These are phyloP conservation scores for Microplitis mediator DNA, from an alignment of 1,140 invertebrate species.

Conservation along the genomic window DNA sequence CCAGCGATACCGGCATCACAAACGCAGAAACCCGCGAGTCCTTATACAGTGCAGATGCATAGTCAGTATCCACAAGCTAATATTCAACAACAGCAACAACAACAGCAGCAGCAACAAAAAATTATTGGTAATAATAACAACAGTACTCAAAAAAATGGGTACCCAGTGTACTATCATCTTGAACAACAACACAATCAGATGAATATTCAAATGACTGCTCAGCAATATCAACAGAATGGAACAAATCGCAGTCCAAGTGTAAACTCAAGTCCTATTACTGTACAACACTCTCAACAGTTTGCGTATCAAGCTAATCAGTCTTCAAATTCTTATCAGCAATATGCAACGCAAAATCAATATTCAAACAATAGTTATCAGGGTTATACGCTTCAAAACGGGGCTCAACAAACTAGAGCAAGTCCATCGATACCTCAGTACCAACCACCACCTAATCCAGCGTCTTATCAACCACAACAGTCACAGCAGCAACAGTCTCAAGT, in stretches of 20 bases:
- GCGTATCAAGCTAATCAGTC: slow-evolving; percentile 47
- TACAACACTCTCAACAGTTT: slow-evolving; percentile 50
- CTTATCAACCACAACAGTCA: slow-evolving; percentile 44
- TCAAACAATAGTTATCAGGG: slow-evolving; percentile 46
- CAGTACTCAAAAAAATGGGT: slow-evolving; percentile 42
- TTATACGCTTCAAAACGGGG: slow-evolving; percentile 46
- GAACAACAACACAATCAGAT: slow-evolving; percentile 60
- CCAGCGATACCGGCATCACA: slow-evolving; percentile 47
- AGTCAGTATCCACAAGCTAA: slow-evolving; percentile 49
- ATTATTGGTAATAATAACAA: slow-evolving; percentile 1
- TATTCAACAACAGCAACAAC: slow-evolving; percentile 34
- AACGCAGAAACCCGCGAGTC: slow-evolving; percentile 53
- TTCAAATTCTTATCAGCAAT: slow-evolving; percentile 47
- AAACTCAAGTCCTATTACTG: slow-evolving; percentile 54
- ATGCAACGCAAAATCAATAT: slow-evolving; percentile 44
- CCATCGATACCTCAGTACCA: slow-evolving; percentile 56
- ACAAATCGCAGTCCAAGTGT: slow-evolving; percentile 48
- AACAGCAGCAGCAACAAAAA: slow-evolving; percentile 27
- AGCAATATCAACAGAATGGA: slow-evolving; percentile 40
- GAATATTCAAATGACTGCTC: slow-evolving; percentile 49
- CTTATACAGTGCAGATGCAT: slow-evolving; percentile 51
- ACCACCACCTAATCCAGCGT: slow-evolving; percentile 47
- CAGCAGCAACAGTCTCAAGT: background rate
- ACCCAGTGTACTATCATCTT: slow-evolving; percentile 51
- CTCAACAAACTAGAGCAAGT: slow-evolving; percentile 51